Evolutionary conservation across 2,888 invertebrate species (phyloP).

Genomic region (Drosophila emarginata): DNA sequence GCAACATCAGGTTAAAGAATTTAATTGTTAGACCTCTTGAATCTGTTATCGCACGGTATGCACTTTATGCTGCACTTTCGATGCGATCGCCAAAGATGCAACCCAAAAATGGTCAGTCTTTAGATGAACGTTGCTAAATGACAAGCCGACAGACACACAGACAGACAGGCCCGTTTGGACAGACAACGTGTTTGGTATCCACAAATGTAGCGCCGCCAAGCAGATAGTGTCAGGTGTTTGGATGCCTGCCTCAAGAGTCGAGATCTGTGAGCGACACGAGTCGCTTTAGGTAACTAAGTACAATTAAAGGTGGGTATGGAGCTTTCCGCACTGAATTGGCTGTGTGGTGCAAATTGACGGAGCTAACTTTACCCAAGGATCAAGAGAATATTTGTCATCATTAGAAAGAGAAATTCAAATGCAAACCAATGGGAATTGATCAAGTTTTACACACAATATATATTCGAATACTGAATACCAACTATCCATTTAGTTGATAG

Average conservation of each 20-base stretch:
- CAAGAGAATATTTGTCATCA: no score
- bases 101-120: slow-evolving; percentile 72
- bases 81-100: slow-evolving; percentile 43
- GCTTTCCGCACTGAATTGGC: neutral
- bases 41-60: slow-evolving; percentile 27
- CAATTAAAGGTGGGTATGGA: neutral
- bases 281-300: slow-evolving; percentile 5
- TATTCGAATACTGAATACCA: neutral
- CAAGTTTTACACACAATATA: no score
- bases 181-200: slow-evolving; percentile 25
- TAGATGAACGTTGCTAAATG: slow-evolving; percentile 27
- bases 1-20: slow-evolving; percentile 26
- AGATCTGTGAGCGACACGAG: slow-evolving; percentile 18
- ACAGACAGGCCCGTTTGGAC: slow-evolving; percentile 26
- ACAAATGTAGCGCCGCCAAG: slow-evolving; percentile 65
- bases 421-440: no score
- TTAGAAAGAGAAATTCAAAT: no score
- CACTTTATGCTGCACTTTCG: slow-evolving; percentile 38
- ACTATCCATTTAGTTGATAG: neutral
- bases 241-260: slow-evolving; percentile 37
- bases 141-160: slow-evolving; percentile 31
- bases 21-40: slow-evolving; percentile 39
- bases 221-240: slow-evolving; percentile 73
- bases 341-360: neutral
- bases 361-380: neutral